phyloP scores from a whole-genome alignment of 2,888 invertebrate genomes.

The Heliconius hortense region DNA sequence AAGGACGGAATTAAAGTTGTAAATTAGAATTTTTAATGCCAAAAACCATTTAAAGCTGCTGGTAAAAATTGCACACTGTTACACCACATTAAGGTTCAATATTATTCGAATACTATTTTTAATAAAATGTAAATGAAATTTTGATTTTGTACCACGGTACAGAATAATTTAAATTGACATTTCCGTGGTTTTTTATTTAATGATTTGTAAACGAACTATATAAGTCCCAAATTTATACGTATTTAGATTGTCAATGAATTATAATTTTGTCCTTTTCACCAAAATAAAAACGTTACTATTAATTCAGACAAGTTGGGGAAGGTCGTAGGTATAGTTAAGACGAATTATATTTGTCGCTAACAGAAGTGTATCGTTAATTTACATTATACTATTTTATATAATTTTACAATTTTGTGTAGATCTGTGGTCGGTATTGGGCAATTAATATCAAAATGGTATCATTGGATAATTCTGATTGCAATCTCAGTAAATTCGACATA shows the following conservation, averaged over 20 bases:
- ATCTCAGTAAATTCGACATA: neutral
- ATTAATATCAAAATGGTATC: too few species aligned
- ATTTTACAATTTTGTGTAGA: too few species aligned
- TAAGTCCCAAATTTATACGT: neutral
- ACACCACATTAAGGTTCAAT: conserved; percentile 7
- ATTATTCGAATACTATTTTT: conserved; percentile 14
- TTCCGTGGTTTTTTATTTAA: too few species aligned
- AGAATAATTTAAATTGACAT: neutral
- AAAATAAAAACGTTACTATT: too few species aligned
- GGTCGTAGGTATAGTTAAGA: too few species aligned
- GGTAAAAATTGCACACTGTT: conserved; percentile 12
- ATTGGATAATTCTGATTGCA: neutral
- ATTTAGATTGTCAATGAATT: too few species aligned
- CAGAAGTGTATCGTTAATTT: too few species aligned
- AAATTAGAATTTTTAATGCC: conserved; percentile 32
- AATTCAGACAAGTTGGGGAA: too few species aligned
- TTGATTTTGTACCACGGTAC: neutral
- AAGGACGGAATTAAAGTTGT: conserved; percentile 28
- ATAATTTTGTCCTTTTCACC: too few species aligned
- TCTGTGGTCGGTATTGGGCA: too few species aligned
- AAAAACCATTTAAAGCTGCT: conserved; percentile 4
- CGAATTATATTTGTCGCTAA: too few species aligned
- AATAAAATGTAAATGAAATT: conserved; percentile 25
- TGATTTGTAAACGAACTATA: neutral
- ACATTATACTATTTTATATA: too few species aligned